These are phyloP conservation scores for Glomeris marginata DNA, from an alignment of 2,888 invertebrate genomes.

Conservation along the genomic window DNA sequence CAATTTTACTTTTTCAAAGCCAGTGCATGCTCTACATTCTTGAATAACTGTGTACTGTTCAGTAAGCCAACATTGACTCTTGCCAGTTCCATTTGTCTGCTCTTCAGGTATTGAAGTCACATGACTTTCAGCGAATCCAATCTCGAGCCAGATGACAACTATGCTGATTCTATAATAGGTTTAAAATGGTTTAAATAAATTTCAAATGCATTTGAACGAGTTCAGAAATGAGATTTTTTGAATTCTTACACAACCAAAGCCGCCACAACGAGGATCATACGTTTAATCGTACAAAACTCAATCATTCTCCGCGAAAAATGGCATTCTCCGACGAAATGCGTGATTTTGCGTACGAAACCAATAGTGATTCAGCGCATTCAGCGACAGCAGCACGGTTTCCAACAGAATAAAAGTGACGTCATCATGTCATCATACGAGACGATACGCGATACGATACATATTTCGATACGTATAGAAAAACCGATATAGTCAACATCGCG, in stretches of 20 bases:
- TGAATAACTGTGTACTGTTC: constrained; percentile 8
- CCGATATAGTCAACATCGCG: no score
- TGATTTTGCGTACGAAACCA: no score
- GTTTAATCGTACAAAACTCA: constrained; percentile 9
- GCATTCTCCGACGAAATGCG: no score
- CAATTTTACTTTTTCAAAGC: constrained; percentile 7
- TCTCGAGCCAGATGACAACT: constrained; percentile 8
- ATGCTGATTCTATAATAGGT: constrained; percentile 4
- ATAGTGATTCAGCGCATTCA: no score
- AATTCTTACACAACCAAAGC: constrained; percentile 7
- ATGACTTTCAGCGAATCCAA: constrained; percentile 4
- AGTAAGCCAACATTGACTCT: constrained; percentile 1
- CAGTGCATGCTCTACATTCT: constrained; percentile 8
- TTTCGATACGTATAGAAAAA: no score
- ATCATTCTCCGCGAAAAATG: constrained; percentile 9
- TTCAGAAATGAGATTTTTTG: background rate
- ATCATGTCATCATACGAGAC: no score
- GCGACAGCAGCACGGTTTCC: no score
- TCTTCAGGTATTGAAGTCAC: background rate
- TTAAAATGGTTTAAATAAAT: background rate
- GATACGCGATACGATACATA: no score
- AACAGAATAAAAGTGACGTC: no score
- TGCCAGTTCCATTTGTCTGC: constrained; percentile 5
- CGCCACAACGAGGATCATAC: constrained; percentile 8
- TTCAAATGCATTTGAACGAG: background rate